Evolutionary conservation across 2,888 invertebrate genomes (phyloP).

Genomic region (Drosophila siamana): DNA sequence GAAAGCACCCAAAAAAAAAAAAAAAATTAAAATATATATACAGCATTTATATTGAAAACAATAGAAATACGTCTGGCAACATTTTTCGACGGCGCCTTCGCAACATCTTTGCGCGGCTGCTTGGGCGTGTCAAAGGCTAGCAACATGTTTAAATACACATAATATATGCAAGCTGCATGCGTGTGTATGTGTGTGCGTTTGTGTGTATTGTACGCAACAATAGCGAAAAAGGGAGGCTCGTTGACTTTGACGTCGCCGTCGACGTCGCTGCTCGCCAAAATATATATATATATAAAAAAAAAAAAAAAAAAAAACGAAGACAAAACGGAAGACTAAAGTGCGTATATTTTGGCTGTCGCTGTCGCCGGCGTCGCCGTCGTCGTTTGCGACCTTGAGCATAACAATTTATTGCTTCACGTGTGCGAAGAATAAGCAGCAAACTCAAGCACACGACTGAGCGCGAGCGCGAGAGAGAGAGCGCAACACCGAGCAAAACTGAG

Average conservation of each 20-base stretch:
- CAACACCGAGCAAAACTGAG: slow-evolving; percentile 10
- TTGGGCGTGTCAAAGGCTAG: slow-evolving; percentile 32
- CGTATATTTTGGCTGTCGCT: slow-evolving; percentile 23
- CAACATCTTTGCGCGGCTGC: slow-evolving; percentile 39
- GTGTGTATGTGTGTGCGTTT: background rate
- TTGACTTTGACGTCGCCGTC: slow-evolving; percentile 40
- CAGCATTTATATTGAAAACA: slow-evolving; percentile 49
- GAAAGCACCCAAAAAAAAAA: background rate
- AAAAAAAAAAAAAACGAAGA: slow-evolving; percentile 20
- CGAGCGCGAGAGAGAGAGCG: slow-evolving; percentile 28
- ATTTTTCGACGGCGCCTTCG: slow-evolving; percentile 44
- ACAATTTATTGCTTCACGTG: slow-evolving; percentile 84
- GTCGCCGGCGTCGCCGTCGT: slow-evolving; percentile 14
- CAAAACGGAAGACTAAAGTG: slow-evolving; percentile 25
- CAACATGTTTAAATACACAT: slow-evolving; percentile 40
- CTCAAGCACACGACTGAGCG: slow-evolving; percentile 25
- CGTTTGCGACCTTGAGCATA: slow-evolving; percentile 82
- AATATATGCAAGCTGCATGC: slow-evolving; percentile 11
- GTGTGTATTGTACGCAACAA: slow-evolving; percentile 2
- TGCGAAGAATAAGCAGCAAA: slow-evolving; percentile 66
- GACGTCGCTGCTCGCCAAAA: slow-evolving; percentile 4
- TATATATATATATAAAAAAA: no score
- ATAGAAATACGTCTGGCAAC: slow-evolving; percentile 72
- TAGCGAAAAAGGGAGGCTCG: slow-evolving; percentile 71
- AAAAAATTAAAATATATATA: background rate